Conservation (phyloP, 2,888 invertebrate species). For the Hirtodrosophila duncani region DNA sequence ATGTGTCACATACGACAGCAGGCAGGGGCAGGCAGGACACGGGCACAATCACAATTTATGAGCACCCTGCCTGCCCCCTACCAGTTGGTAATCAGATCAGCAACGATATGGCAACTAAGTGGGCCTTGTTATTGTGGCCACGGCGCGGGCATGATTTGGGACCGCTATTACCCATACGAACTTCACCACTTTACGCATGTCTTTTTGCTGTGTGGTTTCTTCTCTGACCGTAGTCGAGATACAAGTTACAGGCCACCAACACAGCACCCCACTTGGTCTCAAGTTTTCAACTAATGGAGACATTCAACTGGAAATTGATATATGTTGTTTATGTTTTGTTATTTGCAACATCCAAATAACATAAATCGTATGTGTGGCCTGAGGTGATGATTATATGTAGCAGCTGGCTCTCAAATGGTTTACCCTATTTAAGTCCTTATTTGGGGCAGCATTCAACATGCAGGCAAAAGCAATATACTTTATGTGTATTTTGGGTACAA, state of each 20-base stretch:
- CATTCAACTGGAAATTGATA: constrained; percentile 17
- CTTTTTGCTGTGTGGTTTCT: neutral
- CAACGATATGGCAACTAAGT: constrained; percentile 33
- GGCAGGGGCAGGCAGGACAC: constrained; percentile 10
- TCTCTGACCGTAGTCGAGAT: too few species aligned
- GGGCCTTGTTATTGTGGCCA: constrained; percentile 10
- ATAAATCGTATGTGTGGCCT: constrained; percentile 32
- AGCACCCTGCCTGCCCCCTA: constrained; percentile 14
- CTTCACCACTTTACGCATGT: constrained; percentile 14
- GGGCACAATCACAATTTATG: constrained; percentile 35
- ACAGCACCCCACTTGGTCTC: constrained; percentile 40
- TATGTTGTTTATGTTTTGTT: neutral
- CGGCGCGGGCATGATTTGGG: too few species aligned
- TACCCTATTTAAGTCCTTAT: too few species aligned
- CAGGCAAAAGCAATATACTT: too few species aligned
- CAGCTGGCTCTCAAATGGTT: too few species aligned
- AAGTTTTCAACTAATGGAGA: constrained; percentile 34
- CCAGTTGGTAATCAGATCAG: constrained; percentile 54
- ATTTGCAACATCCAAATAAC: neutral
- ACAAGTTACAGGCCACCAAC: constrained; percentile 29
- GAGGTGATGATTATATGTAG: constrained; percentile 8
- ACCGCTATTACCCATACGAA: too few species aligned
- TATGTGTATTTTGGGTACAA: too few species aligned
- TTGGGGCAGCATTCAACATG: too few species aligned
- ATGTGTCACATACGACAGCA: constrained; percentile 44